Evolutionary conservation across 2,113 vertebrate species (phyloP).

Genomic region (Heteronetta atricapilla): DNA sequence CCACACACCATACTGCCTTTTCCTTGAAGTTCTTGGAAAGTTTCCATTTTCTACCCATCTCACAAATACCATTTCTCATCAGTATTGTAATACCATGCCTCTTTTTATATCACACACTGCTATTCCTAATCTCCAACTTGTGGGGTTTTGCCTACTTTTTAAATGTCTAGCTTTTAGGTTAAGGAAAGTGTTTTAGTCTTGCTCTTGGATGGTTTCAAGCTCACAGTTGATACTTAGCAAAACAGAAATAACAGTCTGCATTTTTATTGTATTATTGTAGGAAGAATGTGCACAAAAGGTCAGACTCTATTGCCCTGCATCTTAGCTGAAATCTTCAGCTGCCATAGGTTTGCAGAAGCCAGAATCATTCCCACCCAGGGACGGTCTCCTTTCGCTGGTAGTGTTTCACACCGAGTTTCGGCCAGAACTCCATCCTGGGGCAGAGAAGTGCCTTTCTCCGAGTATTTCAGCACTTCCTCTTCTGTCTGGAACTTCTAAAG

Average conservation of each 20-base stretch:
- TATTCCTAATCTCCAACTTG: not conserved
- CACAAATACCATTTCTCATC: not conserved
- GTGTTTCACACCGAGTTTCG: not conserved
- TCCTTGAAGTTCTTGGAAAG: not conserved
- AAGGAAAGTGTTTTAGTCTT: not conserved
- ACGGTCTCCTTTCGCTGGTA: not conserved
- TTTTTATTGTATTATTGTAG: constrained; percentile 36
- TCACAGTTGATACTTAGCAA: constrained; percentile 26
- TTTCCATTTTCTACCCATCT: not conserved
- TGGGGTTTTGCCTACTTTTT: not conserved
- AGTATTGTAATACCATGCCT: not conserved
- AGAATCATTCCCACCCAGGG: constrained; percentile 14
- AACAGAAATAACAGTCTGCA: constrained; percentile 41
- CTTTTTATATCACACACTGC: not conserved
- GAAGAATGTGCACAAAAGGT: constrained; percentile 52
- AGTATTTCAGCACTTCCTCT: constrained; percentile 61
- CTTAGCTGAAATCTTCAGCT: constrained; percentile 24
- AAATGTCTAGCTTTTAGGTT: not conserved
- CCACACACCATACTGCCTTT: not conserved
- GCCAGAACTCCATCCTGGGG: constrained; percentile 38
- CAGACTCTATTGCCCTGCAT: constrained; percentile 1
- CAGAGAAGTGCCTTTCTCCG: constrained; percentile 25
- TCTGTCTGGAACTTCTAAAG: constrained; percentile 62
- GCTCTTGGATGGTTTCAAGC: constrained; percentile 5
- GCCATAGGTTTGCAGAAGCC: constrained; percentile 23